phyloP scores from a whole-genome alignment of 2,113 vertebrate species.

The Mirza zaza region DNA sequence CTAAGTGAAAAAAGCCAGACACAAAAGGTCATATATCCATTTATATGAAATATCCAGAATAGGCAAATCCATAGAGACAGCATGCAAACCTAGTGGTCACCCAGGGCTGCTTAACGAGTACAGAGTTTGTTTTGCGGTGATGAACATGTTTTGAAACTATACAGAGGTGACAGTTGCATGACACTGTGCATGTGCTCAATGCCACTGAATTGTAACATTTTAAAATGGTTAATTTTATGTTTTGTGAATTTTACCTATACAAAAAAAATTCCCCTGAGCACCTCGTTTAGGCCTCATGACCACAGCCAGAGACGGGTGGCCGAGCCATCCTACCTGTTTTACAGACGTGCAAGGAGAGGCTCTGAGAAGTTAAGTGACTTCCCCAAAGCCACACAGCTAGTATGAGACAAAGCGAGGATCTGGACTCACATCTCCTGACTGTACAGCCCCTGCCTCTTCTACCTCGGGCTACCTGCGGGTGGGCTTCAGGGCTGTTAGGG shows the following conservation, averaged over 20 bases:
- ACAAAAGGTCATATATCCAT: neutral
- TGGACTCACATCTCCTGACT: neutral
- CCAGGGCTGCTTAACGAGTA: neutral
- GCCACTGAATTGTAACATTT: neutral
- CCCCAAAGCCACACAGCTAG: neutral
- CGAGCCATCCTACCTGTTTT: neutral
- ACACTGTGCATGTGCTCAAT: neutral
- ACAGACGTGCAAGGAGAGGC: neutral
- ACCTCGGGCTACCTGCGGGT: neutral
- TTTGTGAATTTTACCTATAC: neutral
- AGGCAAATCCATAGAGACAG: neutral
- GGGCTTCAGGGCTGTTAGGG: neutral
- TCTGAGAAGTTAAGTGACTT: neutral
- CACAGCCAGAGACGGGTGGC: too few relatives aligned
- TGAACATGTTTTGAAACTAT: neutral
- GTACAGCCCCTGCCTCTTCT: neutral
- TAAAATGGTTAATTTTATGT: neutral
- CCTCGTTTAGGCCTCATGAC: neutral
- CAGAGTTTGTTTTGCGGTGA: neutral
- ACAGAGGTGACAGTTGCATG: neutral
- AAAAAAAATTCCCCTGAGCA: neutral
- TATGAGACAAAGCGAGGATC: neutral
- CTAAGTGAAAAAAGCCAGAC: neutral
- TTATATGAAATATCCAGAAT: neutral
- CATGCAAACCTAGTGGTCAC: fast-evolving